These are phyloP conservation scores for Leucoptera coffeella DNA, from an alignment of 2,888 invertebrate genomes.

Conservation along the genomic window DNA sequence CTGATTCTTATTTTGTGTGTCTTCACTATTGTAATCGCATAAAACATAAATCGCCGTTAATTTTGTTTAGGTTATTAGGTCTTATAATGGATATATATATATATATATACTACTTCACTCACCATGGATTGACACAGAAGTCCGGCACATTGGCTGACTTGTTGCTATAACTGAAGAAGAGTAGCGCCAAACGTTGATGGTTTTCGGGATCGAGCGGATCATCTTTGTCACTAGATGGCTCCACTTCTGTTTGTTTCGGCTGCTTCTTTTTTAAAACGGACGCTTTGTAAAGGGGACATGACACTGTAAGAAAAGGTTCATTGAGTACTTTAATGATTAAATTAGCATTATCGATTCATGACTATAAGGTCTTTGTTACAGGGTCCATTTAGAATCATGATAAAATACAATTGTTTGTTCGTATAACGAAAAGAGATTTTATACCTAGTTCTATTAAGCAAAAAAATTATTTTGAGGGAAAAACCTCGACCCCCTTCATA, in stretches of 20 bases:
- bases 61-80: neutral
- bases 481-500: too few relatives aligned
- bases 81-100: neutral
- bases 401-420: too few relatives aligned
- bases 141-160: constrained; percentile 73
- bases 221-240: constrained; percentile 11
- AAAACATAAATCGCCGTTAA: neutral
- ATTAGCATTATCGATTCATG: too few relatives aligned
- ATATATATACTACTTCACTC: constrained; percentile 11
- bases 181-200: constrained; percentile 81
- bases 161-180: constrained; percentile 82
- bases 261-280: constrained; percentile 17
- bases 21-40: neutral
- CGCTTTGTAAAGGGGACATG: constrained; percentile 27
- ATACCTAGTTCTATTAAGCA: too few relatives aligned
- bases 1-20: too few relatives aligned
- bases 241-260: constrained; percentile 9
- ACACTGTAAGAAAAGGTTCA: too few relatives aligned
- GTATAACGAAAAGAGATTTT: too few relatives aligned
- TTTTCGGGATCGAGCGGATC: constrained; percentile 76
- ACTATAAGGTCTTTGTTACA: too few relatives aligned
- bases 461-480: too few relatives aligned
- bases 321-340: too few relatives aligned
- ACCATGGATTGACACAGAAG: constrained; percentile 89
- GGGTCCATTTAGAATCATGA: too few relatives aligned